Evolutionary conservation across 2,113 vertebrate species (phyloP).

Genomic region (Catharus minimus): DNA sequence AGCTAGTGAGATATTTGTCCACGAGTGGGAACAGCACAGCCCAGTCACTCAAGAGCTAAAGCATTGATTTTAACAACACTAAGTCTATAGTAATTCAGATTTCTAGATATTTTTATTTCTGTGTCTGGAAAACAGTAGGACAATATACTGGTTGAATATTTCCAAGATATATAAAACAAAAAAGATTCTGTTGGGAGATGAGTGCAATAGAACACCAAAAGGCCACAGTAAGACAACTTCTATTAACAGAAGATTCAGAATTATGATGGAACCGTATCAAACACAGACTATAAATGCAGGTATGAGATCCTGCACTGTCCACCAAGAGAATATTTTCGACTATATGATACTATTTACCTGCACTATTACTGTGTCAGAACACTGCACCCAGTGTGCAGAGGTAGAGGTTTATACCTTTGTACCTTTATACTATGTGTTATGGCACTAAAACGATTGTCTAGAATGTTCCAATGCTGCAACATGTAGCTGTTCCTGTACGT

Average conservation of each 20-base stretch:
- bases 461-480: neutral
- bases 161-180: neutral
- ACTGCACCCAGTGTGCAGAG: neutral
- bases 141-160: neutral
- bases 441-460: neutral
- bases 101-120: neutral
- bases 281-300: neutral
- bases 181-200: neutral
- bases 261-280: neutral
- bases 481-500: neutral
- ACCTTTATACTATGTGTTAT: neutral
- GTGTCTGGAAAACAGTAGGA: neutral
- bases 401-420: neutral
- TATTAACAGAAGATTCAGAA: neutral
- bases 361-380: neutral
- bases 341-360: neutral
- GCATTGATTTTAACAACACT: fast-evolving
- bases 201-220: neutral
- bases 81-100: neutral
- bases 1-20: neutral
- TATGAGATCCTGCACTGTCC: neutral
- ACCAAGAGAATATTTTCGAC: neutral
- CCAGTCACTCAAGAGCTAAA: neutral
- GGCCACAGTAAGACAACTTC: neutral
- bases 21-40: neutral